Evolutionary conservation across 2,797 vertebrate species (phyloP).

Genomic region (Microcaecilia unicolor): DNA sequence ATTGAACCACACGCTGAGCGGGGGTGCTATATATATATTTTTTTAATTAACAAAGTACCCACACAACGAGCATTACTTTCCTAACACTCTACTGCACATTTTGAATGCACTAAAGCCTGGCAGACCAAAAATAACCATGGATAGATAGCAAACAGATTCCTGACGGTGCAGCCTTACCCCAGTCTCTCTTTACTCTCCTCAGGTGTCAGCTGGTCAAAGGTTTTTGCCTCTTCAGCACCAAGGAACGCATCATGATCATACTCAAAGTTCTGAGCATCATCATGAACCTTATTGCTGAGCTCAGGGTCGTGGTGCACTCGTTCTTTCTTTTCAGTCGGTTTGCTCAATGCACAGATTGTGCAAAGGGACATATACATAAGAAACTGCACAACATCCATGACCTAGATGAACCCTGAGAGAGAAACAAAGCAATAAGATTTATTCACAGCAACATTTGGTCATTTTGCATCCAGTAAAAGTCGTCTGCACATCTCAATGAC

Average conservation of each 20-base stretch:
- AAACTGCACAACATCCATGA: constrained; percentile 69
- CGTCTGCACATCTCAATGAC: too few species aligned
- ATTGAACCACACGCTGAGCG: too few species aligned
- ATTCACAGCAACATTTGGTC: too few species aligned
- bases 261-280: constrained; percentile 82
- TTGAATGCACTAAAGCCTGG: too few species aligned
- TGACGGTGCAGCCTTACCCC: constrained; percentile 52
- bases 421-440: too few species aligned
- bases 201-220: constrained; percentile 89
- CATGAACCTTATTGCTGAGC: constrained; percentile 78
- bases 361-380: constrained; percentile 74
- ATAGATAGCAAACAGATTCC: too few species aligned
- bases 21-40: too few species aligned
- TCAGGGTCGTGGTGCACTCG: constrained; percentile 79
- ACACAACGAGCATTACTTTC: too few species aligned
- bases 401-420: neutral
- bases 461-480: too few species aligned
- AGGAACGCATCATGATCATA: constrained; percentile 97
- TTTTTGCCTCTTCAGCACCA: constrained; percentile 90
- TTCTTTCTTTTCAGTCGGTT: constrained; percentile 92
- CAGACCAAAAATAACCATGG: too few species aligned
- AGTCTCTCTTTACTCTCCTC: constrained; percentile 96
- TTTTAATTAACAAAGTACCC: too few species aligned
- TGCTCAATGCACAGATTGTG: constrained; percentile 69
- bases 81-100: too few species aligned